Base-by-base conservation (phyloP, 92 coral and sea anemone species). In the Epizoanthus scotinus region DNA sequence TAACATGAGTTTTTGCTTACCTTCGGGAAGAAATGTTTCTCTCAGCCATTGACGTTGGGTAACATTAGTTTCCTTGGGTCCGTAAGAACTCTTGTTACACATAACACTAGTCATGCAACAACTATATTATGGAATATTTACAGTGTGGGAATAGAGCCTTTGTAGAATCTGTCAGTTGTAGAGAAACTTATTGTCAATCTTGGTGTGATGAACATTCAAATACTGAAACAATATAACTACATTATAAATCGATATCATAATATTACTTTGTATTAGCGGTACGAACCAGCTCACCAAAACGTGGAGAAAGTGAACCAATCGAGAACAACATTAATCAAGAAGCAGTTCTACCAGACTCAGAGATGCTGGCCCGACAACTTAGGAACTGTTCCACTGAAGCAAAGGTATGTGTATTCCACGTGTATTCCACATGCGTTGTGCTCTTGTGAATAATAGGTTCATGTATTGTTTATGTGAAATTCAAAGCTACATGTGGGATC, bases 301-400 rank as follows among this genome's bases (percentile, higher is more conserved):
- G 14, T 8, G 42, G 25, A 21, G 61, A 56, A 57, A 28, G 67
- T 58, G 57, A 75, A 36, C 40, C 21, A 15, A 42, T 27, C 5
- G 54, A 24, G 25, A n/a, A 21, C 21, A 27, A 29, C 10, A 75
- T 34, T 4, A 55, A 75, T 5, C 54, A 59, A 22, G 61, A 58
- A 57, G 56, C 81, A 2, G 26, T 59, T 75, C 52, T 40, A 59
- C 81, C 57, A 58, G 81, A 47, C 25, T 75, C 81, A 1, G 81
- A 57, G 15, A 34, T 14, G n/a, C 60, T 56, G 4, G 65, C 67
- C 1, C 79, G 19, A 28, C 34, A n/a, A n/a, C 65, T 73, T 73
- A 67, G 79, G 21, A 67, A 56, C 28, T 55, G 66, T 40, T 55
- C 79, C 56, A 28, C 31, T 25, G 81, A 59, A 59, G 81, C 81